Conservation (phyloP, 1,140 invertebrate genomes). For the Macrotrachela quadricornifera region DNA sequence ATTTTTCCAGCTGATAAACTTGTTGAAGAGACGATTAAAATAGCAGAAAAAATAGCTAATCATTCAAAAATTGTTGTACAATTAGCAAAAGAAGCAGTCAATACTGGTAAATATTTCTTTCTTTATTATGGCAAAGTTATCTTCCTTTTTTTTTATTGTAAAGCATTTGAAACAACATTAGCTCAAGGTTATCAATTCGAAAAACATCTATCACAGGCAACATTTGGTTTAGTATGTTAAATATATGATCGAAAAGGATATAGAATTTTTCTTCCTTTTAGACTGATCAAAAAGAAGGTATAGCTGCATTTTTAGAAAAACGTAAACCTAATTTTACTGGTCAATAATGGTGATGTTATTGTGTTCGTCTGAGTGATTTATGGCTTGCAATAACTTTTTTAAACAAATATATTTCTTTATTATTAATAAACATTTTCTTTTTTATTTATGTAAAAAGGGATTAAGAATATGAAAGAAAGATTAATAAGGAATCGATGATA, state of each 20-base stretch:
- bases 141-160: too few relatives aligned
- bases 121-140: too few relatives aligned
- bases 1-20: slow-evolving; percentile 69
- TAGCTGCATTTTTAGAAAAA: slow-evolving; percentile 31
- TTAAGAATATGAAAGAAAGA: too few relatives aligned
- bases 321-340: slow-evolving; percentile 26
- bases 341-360: not conserved
- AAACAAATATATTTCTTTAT: too few relatives aligned
- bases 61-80: slow-evolving; percentile 65
- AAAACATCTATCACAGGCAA: slow-evolving; percentile 67
- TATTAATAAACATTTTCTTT: too few relatives aligned
- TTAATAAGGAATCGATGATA: too few relatives aligned
- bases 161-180: slow-evolving; percentile 64
- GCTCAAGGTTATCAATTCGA: slow-evolving; percentile 65
- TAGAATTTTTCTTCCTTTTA: slow-evolving; percentile 23
- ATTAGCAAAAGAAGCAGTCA: slow-evolving; percentile 80
- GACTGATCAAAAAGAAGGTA: slow-evolving; percentile 30
- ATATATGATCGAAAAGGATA: not conserved
- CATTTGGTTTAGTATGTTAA: slow-evolving; percentile 40
- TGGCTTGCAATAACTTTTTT: too few relatives aligned
- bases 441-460: too few relatives aligned
- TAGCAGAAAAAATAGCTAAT: slow-evolving; percentile 75
- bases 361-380: too few relatives aligned
- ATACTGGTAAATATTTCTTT: slow-evolving; percentile 24
- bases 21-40: slow-evolving; percentile 56